These are phyloP conservation scores for Kuschelorhynchus macadamiae DNA, from an alignment of 2,888 invertebrate species.

Conservation along the genomic window DNA sequence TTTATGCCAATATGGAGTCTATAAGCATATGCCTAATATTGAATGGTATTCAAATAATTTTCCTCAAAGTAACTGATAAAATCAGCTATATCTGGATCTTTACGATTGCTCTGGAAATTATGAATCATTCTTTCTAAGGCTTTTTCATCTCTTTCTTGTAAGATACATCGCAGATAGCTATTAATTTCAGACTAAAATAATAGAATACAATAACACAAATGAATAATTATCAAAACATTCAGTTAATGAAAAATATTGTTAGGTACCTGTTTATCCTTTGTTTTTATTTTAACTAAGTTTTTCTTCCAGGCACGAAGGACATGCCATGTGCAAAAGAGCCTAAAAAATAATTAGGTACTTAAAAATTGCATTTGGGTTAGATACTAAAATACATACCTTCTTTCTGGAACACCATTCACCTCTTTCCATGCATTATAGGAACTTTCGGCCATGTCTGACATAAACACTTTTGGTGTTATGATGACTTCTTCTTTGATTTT, in stretches of 20 bases:
- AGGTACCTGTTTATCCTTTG: neutral
- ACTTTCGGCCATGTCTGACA: neutral
- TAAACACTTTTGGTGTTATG: too few species aligned
- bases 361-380: constrained; percentile 22
- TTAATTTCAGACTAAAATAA: constrained; percentile 29
- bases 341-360: constrained; percentile 2
- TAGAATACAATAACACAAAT: neutral
- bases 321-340: constrained; percentile 8
- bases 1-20: too few species aligned
- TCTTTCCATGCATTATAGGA: constrained; percentile 1
- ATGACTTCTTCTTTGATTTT: neutral
- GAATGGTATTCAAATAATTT: too few species aligned
- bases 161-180: constrained; percentile 39
- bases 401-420: too few species aligned
- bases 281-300: neutral
- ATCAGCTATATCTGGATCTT: too few species aligned
- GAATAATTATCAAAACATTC: neutral
- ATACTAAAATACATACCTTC: constrained; percentile 6
- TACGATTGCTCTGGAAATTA: too few species aligned
- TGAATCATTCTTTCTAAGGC: too few species aligned
- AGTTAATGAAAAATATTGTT: neutral
- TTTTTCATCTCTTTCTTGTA: too few species aligned
- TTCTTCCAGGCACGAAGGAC: neutral
- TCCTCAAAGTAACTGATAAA: neutral
- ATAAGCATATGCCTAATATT: too few species aligned